Percentiles rank a stretch among this genome's conserved stretches.
phyloP scores from a whole-genome alignment of 2,113 vertebrate species.

The Plecotus auritus region DNA sequence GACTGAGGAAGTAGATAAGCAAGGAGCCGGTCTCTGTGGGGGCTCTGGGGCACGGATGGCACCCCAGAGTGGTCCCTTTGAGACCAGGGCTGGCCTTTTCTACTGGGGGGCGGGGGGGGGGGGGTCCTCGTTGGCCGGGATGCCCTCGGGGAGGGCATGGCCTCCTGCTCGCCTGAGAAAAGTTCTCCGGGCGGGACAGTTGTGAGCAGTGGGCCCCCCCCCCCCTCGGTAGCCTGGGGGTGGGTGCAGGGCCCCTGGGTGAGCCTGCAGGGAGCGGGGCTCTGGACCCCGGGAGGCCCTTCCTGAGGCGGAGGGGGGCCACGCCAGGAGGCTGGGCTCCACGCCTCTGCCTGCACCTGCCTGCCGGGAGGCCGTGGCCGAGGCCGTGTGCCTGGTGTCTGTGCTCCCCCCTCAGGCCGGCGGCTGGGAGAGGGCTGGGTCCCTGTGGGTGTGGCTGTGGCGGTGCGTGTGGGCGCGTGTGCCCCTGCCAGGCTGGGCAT shows the following conservation, averaged over 20 bases:
- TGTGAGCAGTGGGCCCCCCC: no score
- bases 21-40: fast-evolving
- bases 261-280: fast-evolving
- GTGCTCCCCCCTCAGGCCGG: background rate
- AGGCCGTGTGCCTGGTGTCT: background rate
- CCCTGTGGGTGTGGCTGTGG: background rate
- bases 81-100: background rate
- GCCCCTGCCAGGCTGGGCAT: background rate
- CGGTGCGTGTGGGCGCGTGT: background rate
- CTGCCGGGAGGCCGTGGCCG: fast-evolving
- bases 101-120: fast-evolving
- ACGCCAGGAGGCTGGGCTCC: background rate
- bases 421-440: background rate
- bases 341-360: slow-evolving; percentile 32
- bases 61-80: fast-evolving
- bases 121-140: no score
- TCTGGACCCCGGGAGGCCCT: fast-evolving
- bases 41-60: fast-evolving
- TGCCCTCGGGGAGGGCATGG: background rate
- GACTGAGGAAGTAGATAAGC: no score
- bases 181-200: no score
- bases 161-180: background rate
- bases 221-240: background rate
- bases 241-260: fast-evolving
- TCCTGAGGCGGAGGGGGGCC: background rate